Base-by-base conservation (phyloP, 2,113 vertebrate genomes). In the Syngnathus floridae region DNA sequence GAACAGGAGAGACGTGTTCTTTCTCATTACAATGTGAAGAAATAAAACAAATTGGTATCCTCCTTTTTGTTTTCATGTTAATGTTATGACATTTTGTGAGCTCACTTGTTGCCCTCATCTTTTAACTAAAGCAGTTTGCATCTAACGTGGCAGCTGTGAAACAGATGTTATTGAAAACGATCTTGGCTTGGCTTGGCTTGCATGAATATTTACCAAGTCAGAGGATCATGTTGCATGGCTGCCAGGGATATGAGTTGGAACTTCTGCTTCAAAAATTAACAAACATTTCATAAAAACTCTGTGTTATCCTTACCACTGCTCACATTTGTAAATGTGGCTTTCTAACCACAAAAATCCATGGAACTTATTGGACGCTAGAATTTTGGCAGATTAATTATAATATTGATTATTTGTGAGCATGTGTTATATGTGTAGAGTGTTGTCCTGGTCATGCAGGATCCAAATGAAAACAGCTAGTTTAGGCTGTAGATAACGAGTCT, bases 141-240 rank as follows among this genome's bases (percentile, higher is more conserved):
- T 49, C 19, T 51, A 8, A 51, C 48, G 7, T 51, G 48, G 48
- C 48, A 51, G 55, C 63, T 51, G 61, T 58, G 57, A 73, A 67
- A 79, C 57, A 46, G 62, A 57, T 55, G 54, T 55, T 51, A 41
- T 63, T 41, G 37, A 41, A 70, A 41, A 70, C 31, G 40, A 45
- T 21, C 0, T 62, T 35, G 19, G 52, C 52, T 31, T 35, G 19
- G 52, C 52, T 31, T 70, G 54, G 54, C 5, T 26, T 16, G 61
- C 64, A 69, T 73, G 26, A 76, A 83, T 71, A 65, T 56, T 26
- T 55, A 56, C 36, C 41, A 58, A 40, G 3, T 45, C 40, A n/a
- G 1, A 14, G 40, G 51, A 41, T 72, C 51, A 11, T 3, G 5
- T 62, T 71, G 13, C 46, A 36, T 19, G 52, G 52, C 48, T 52